These are phyloP conservation scores for Tromatobia lineatoria DNA, from an alignment of 2,888 invertebrate species.

Conservation along the genomic window DNA sequence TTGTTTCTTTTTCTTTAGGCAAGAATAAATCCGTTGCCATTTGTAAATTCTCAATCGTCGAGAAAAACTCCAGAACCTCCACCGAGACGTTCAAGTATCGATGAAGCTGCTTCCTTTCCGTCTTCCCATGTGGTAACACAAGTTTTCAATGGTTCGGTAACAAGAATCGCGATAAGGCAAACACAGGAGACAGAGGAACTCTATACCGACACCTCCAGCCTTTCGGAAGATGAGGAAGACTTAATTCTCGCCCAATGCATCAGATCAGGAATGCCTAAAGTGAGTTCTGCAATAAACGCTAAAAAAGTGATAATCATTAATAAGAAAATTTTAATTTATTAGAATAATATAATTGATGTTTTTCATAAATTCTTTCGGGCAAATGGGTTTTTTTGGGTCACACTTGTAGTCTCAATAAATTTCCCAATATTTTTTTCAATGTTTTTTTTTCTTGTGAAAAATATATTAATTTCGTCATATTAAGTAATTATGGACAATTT, in stretches of 20 bases:
- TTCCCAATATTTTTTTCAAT: too few species aligned
- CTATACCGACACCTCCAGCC: constrained; percentile 87
- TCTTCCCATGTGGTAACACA: constrained; percentile 50
- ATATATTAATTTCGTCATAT: background rate
- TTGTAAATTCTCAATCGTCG: constrained; percentile 58
- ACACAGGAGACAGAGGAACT: constrained; percentile 45
- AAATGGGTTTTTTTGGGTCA: background rate
- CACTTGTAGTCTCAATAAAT: too few species aligned
- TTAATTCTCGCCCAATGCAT: constrained; percentile 90
- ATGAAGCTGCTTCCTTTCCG: constrained; percentile 37
- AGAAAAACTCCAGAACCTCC: constrained; percentile 52
- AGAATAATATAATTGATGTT: background rate
- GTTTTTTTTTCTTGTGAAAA: too few species aligned
- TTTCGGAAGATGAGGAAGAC: constrained; percentile 87
- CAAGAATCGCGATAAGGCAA: constrained; percentile 67
- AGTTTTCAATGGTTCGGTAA: constrained; percentile 56
- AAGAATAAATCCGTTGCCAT: constrained; percentile 45
- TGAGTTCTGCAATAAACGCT: constrained; percentile 71
- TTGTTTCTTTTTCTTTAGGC: constrained; percentile 37
- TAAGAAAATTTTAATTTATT: background rate
- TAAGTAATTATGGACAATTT: background rate
- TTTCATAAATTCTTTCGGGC: background rate
- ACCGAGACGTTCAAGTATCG: constrained; percentile 25
- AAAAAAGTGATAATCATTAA: background rate
- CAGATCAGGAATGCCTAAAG: constrained; percentile 89